Percentiles rank a stretch among this genome's conserved stretches.
Conservation (phyloP, 2,113 vertebrate species). For the Gasterosteus nipponicus region DNA sequence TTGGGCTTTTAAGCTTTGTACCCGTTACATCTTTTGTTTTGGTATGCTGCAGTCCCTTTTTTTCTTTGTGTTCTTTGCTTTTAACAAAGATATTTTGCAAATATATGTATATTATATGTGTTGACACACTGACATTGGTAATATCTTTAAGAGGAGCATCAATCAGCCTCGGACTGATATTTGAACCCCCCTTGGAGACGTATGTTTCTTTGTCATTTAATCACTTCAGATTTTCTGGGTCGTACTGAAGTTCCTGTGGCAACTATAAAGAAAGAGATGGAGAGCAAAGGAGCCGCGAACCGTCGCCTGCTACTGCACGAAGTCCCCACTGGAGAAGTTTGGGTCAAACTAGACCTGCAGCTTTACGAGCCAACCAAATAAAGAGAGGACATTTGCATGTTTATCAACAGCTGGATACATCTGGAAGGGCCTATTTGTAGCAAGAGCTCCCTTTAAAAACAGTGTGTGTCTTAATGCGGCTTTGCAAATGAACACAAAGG, state of each 20-base stretch:
- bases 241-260: constrained; percentile 95
- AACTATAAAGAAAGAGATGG: constrained; percentile 95
- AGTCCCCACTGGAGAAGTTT: constrained; percentile 94
- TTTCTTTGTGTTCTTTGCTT: not conserved
- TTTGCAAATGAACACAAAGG: no score
- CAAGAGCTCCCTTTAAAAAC: not conserved
- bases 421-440: constrained; percentile 23
- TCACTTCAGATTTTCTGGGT: constrained; percentile 90
- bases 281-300: constrained; percentile 90
- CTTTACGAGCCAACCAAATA: constrained; percentile 88
- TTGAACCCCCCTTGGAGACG: not conserved
- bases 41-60: not conserved
- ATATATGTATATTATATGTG: not conserved
- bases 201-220: not conserved
- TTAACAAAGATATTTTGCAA: not conserved
- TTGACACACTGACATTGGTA: not conserved
- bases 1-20: not conserved
- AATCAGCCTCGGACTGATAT: not conserved
- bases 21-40: not conserved
- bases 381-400: constrained; percentile 6
- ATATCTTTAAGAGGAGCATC: not conserved
- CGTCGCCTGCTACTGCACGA: constrained; percentile 92
- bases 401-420: not conserved
- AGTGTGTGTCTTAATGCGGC: not conserved
- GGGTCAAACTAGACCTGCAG: constrained; percentile 94